Evolutionary conservation across 1,140 invertebrate genomes (phyloP), one percentile per base, ranked within the genome.

Genomic region (Pantala flavescens): DNA sequence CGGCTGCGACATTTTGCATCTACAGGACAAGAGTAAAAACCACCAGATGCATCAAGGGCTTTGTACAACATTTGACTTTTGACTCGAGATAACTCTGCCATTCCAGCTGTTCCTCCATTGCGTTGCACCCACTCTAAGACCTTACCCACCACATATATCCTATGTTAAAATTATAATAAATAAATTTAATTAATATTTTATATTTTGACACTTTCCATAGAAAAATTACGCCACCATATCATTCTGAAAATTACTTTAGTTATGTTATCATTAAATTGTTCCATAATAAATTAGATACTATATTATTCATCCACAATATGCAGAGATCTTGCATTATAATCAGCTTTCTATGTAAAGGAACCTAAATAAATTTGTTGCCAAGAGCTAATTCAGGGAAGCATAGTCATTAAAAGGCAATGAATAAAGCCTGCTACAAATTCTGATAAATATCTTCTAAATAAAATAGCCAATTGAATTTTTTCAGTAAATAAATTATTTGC

Each of bases 61-160:
- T 92, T 85, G 81, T 98, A 99, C 28, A 99, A 84, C 0, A 92
- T 77, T 72, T 86, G 82, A 9, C 94, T 91, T 82, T 99, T 99
- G 75, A 84, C 83, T 0, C 83, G 82, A 0, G 93, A 87, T 14
- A 86, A 80, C 74, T 87, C 83, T 76, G 90, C 87, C 95, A 98
- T 98, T 71, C 84, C 90, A 71, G 89, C 85, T 0, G 97, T 83
- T n/a, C 97, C 95, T 12, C 95, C 96, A 77, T 93, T 86, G 43
- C 85, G 84, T 81, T 93, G 90, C 21, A 98, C 92, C 97, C 97
- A 99, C 81, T 96, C 86, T 73, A 99, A 91, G 7, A 98, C 94
- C 78, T 91, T 83, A 11, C 91, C 90, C 84, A 96, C 92, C 12
- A 97, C 89, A 82, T 98, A 98, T 77, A 99, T 93, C 76, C 97